Base-by-base conservation (phyloP, 2,888 invertebrate species). In the Listrodromus nycthemerus region DNA sequence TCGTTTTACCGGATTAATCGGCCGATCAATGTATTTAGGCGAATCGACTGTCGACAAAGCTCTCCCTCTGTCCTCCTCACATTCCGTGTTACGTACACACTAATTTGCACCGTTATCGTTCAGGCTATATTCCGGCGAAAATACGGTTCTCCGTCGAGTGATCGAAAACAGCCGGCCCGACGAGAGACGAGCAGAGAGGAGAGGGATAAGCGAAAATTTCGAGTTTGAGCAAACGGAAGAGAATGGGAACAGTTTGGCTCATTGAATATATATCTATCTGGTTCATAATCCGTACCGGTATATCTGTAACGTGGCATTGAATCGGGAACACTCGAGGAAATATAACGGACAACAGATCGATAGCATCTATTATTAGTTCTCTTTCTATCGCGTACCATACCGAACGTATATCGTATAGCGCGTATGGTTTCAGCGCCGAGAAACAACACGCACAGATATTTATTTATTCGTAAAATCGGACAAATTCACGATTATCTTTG, bases 111-210 rank as follows among this genome's bases (percentile, higher is more conserved):
- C 19, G 67, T 30, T 50, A 69, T 69, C 30, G 67, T 8, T 24
- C n/a, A 7, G n/a, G 48, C 48, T n/a, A 70, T 80, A 70, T 80
- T 80, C 71, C 37, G 71, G 76, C 75, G 67, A 80, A 80, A n/a
- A 69, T 66, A 82, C 75, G 41, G 58, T 73, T 27, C 27, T 55
- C 50, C 66, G 24, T 48, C 67, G 66, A 74, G 80, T 80, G 80
- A 83, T 83, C 48, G 80, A 76, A 76, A 83, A 66, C 80, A 76
- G 76, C 82, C 69, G 82, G 83, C 80, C 66, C 13, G 24, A 73
- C 30, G 55, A 74, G 33, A 69, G 50, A 69, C 30, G 52, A 69
- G n/a, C 24, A 50, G 48, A 13, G 33, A 77, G 55, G 33, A 50
- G 19, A 77, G 19, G 52, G 13, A 66, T n/a, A 67, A 52, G 30